phyloP scores from a whole-genome alignment of 1,140 invertebrate species.

The Callitettix versicolor region DNA sequence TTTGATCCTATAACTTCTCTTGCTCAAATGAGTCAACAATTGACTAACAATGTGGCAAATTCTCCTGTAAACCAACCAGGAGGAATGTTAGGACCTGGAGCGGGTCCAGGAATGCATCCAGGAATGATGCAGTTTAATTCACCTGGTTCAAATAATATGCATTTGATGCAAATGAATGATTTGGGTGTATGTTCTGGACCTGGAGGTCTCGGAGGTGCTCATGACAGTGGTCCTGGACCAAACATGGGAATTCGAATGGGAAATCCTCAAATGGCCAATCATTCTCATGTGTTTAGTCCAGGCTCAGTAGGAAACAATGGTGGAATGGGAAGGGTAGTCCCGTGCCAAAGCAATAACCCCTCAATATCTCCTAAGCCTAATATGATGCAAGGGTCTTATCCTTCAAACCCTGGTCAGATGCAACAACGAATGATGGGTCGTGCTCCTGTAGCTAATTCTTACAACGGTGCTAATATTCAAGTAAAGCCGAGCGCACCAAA shows the following conservation, averaged over 20 bases:
- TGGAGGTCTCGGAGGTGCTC: conserved; percentile 42
- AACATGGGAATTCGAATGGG: conserved; percentile 32
- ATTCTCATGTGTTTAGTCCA: conserved; percentile 27
- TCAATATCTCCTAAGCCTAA: conserved; percentile 38
- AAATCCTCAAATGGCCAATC: conserved; percentile 25
- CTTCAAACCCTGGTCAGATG: conserved; percentile 19
- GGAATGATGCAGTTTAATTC: conserved; percentile 42
- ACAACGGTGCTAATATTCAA: conserved; percentile 76
- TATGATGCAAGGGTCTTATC: conserved; percentile 30
- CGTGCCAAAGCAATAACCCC: conserved; percentile 17
- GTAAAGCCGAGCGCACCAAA: conserved; percentile 94
- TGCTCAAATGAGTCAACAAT: conserved; percentile 86
- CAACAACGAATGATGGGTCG: conserved; percentile 19
- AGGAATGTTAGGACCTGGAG: conserved; percentile 25
- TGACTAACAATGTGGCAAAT: conserved; percentile 63
- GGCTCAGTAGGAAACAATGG: conserved; percentile 34
- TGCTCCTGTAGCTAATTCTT: conserved; percentile 47
- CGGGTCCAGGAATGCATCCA: conserved; percentile 36
- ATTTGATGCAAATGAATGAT: conserved; percentile 41
- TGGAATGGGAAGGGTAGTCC: neutral
- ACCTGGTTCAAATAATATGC: conserved; percentile 34
- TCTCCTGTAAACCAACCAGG: conserved; percentile 37
- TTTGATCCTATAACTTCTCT: conserved; percentile 90
- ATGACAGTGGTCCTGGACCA: neutral
- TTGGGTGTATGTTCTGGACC: conserved; percentile 32